Evolutionary conservation across 1,140 invertebrate species (phyloP).

Genomic region (Matsumurasca onukii): DNA sequence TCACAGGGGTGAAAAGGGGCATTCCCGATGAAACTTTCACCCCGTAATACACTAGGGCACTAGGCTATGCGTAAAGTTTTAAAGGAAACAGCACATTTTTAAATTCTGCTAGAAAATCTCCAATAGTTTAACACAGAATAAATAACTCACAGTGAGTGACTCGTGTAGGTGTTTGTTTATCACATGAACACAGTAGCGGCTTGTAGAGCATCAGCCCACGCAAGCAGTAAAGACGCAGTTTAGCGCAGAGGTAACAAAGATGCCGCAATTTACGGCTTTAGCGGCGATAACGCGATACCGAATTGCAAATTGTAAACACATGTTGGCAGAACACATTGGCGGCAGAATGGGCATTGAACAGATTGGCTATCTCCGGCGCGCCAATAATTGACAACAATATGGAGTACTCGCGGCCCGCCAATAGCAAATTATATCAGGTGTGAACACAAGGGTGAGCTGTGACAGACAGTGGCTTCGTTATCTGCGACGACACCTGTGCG

Average conservation of each 20-base stretch:
- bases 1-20: no score
- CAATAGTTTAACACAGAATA: no score
- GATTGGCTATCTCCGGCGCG: not conserved
- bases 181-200: no score
- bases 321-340: constrained; percentile 2
- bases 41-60: no score
- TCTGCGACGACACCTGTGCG: no score
- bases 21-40: no score
- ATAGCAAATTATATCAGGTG: constrained; percentile 15
- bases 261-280: not conserved
- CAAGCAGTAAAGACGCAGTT: not conserved
- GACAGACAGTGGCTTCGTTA: not conserved
- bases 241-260: not conserved
- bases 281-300: not conserved
- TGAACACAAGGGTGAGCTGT: not conserved
- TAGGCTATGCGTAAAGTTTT: no score
- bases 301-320: constrained; percentile 18
- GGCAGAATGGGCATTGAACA: constrained; percentile 17
- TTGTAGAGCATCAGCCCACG: not conserved
- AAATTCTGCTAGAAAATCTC: no score
- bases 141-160: no score
- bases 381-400: constrained; percentile 23
- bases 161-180: no score
- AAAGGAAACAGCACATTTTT: no score
- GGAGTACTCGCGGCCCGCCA: no score